These are phyloP conservation scores for Macrosoma leucophasiata DNA, from an alignment of 2,888 invertebrate genomes.

Conservation along the genomic window DNA sequence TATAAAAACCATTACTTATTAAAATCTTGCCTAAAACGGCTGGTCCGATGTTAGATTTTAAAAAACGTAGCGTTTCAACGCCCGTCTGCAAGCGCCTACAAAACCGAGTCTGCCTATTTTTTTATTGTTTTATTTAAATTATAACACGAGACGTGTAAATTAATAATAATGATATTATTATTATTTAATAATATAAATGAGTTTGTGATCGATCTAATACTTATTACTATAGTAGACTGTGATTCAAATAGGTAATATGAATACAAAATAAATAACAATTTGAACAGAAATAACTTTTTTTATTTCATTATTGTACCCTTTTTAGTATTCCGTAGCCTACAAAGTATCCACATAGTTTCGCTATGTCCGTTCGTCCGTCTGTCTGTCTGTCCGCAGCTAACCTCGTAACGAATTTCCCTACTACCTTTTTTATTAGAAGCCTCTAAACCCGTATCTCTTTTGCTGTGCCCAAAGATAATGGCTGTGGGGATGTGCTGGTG, in stretches of 20 bases:
- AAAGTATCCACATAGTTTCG: too few species aligned
- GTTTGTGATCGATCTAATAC: conserved; percentile 34
- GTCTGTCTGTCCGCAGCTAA: too few species aligned
- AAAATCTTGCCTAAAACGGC: conserved; percentile 12
- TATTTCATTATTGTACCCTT: too few species aligned
- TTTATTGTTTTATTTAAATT: conserved; percentile 29
- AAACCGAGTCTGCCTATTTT: conserved; percentile 40
- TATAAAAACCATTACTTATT: not conserved
- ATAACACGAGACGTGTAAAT: too few species aligned
- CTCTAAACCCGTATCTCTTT: too few species aligned
- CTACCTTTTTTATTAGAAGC: too few species aligned
- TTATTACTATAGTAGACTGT: conserved; percentile 33
- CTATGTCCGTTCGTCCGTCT: too few species aligned
- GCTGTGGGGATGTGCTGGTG: too few species aligned
- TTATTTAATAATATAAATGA: conserved; percentile 23
- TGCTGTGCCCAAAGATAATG: too few species aligned
- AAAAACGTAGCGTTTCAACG: conserved; percentile 35
- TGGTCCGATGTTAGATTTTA: conserved; percentile 15
- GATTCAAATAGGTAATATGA: conserved; percentile 31
- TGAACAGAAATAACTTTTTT: conserved; percentile 9
- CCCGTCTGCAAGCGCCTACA: conserved; percentile 33
- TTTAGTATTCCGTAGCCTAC: too few species aligned
- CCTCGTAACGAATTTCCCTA: too few species aligned
- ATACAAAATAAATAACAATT: conserved; percentile 9
- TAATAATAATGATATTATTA: conserved; percentile 23